A percentile compares a stretch with the other conserved stretches of the same genome.
Evolutionary conservation across 2,888 invertebrate species (phyloP).

Genomic region (Automeris io): DNA sequence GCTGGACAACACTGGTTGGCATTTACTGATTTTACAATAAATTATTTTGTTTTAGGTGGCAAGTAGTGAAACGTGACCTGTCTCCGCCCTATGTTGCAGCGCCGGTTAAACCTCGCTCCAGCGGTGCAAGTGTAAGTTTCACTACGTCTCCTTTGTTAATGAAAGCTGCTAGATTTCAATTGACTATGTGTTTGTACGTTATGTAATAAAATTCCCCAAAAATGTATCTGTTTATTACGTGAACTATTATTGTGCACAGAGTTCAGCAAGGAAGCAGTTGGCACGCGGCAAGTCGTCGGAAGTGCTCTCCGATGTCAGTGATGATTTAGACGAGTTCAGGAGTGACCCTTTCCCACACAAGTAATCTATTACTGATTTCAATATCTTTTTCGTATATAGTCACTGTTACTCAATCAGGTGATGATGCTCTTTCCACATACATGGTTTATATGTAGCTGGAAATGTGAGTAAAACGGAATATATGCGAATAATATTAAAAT

Average conservation of each 20-base stretch:
- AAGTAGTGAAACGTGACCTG: conserved; percentile 40
- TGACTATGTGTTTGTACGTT: no score
- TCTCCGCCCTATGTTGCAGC: conserved; percentile 76
- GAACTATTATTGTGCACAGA: conserved; percentile 19
- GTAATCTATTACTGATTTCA: background rate
- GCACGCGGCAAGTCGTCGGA: conserved; percentile 37
- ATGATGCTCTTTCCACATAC: no score
- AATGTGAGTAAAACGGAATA: no score
- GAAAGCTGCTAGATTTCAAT: no score
- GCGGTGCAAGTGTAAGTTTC: conserved; percentile 29
- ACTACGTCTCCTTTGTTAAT: no score
- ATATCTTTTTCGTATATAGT: background rate
- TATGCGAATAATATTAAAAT: no score
- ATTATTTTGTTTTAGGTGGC: background rate
- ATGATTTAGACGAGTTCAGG: conserved; percentile 42
- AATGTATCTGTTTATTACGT: no score
- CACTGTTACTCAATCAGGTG: background rate
- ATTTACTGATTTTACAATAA: no score
- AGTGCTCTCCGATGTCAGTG: conserved; percentile 60
- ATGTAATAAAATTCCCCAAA: no score
- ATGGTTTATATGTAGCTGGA: no score
- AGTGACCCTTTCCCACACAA: conserved; percentile 10
- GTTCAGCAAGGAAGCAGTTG: conserved; percentile 29
- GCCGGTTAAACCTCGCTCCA: conserved; percentile 46
- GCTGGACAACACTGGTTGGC: no score